These are phyloP conservation scores for Nasonovia ribisnigri DNA, from an alignment of 2,888 invertebrate genomes.

Conservation along the genomic window DNA sequence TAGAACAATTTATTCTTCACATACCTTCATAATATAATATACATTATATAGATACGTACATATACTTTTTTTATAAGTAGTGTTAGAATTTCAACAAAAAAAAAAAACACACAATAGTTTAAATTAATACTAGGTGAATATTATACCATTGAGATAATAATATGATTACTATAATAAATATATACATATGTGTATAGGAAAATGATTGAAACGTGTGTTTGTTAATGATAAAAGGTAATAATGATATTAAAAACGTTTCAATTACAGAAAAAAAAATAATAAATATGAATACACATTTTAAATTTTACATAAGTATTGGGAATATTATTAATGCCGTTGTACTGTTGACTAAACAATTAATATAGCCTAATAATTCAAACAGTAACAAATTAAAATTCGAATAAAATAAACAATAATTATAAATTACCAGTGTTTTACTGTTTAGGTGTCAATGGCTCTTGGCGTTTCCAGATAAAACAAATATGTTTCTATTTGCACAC, in stretches of 20 bases:
- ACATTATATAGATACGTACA: background rate
- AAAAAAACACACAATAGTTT: background rate
- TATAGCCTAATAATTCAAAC: background rate
- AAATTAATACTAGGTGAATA: background rate
- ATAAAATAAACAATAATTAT: conserved; percentile 37
- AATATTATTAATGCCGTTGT: background rate
- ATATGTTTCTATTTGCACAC: conserved; percentile 16
- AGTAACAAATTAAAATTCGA: background rate
- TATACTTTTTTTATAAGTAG: too few species aligned
- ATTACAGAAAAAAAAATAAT: background rate
- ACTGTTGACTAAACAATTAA: background rate
- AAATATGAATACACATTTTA: background rate
- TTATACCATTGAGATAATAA: background rate
- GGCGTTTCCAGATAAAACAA: conserved; percentile 25
- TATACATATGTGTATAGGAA: background rate
- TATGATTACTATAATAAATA: background rate
- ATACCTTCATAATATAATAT: background rate
- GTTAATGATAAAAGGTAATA: background rate
- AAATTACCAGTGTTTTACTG: conserved; percentile 11
- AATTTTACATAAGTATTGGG: background rate
- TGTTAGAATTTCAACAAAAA: background rate
- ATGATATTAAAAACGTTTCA: background rate
- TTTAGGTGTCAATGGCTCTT: conserved; percentile 30
- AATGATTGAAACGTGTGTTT: background rate
- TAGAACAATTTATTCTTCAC: background rate